These are phyloP conservation scores for Stenopsyche tienmushanensis DNA, from an alignment of 1,140 invertebrate species.

Conservation along the genomic window DNA sequence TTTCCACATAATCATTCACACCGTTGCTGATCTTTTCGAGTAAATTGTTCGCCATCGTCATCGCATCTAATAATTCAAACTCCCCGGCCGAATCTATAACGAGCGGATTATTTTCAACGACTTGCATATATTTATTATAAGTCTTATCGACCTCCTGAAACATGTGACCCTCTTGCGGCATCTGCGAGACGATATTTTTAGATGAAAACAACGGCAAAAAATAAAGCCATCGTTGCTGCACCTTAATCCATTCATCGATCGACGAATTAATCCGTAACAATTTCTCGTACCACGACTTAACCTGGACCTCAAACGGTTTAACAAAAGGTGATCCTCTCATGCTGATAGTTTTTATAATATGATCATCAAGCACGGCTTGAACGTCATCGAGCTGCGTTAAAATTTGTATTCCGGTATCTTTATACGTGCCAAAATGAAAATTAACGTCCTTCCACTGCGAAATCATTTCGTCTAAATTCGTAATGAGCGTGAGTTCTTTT, in stretches of 20 bases:
- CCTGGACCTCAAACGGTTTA: conserved; percentile 81
- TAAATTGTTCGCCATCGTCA: conserved; percentile 70
- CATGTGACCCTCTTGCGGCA: conserved; percentile 85
- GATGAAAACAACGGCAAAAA: conserved; percentile 91
- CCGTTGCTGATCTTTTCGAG: conserved; percentile 84
- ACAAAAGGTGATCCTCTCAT: conserved; percentile 92
- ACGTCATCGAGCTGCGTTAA: conserved; percentile 82
- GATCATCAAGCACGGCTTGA: conserved; percentile 83
- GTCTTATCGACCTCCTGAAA: conserved; percentile 76
- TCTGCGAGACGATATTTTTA: conserved; percentile 89
- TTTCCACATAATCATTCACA: conserved; percentile 87
- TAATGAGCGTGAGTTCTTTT: conserved; percentile 81
- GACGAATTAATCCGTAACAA: conserved; percentile 75
- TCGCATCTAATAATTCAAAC: conserved; percentile 70
- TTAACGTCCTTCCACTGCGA: conserved; percentile 79
- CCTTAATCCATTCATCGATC: conserved; percentile 86
- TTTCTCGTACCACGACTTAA: conserved; percentile 80
- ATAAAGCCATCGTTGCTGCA: conserved; percentile 89
- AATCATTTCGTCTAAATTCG: conserved; percentile 79
- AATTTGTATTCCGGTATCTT: conserved; percentile 78
- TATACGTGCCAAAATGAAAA: conserved; percentile 71
- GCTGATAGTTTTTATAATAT: conserved; percentile 83
- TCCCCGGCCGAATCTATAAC: conserved; percentile 74
- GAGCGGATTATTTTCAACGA: conserved; percentile 69
- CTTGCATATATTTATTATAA: conserved; percentile 78